Percentiles rank a stretch among this genome's conserved stretches.
Conservation (phyloP, 2,113 vertebrate species). For the Ptyas mucosa region DNA sequence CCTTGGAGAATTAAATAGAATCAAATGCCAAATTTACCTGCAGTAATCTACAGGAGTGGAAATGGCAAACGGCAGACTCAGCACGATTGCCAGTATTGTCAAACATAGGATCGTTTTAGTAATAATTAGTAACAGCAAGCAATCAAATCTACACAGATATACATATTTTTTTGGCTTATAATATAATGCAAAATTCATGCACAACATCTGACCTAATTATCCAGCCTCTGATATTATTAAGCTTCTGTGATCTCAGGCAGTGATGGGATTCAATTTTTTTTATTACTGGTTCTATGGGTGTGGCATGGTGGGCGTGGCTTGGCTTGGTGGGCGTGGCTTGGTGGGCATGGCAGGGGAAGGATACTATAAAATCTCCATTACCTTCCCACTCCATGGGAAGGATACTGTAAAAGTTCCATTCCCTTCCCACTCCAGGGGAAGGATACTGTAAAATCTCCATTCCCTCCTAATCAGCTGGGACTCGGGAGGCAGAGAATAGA, state of each 20-base stretch:
- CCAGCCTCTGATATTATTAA: neutral
- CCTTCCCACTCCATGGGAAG: no score
- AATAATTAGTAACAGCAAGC: neutral
- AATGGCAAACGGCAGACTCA: neutral
- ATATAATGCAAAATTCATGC: neutral
- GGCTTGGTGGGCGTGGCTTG: no score
- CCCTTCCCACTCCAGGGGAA: no score
- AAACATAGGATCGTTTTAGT: neutral
- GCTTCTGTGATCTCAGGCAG: neutral
- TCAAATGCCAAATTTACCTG: neutral
- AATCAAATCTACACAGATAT: neutral
- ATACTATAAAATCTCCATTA: no score
- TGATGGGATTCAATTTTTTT: no score
- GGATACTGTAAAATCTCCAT: no score
- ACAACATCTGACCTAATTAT: neutral
- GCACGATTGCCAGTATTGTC: neutral
- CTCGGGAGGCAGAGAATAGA: no score
- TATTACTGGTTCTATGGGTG: no score
- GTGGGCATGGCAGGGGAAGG: no score
- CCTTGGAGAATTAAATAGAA: neutral
- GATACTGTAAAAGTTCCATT: no score
- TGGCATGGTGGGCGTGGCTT: no score
- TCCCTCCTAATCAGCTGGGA: no score
- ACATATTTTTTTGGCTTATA: neutral
- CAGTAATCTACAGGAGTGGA: neutral